phyloP scores from a whole-genome alignment of 1,140 invertebrate genomes.

The Heterodera carotae region DNA sequence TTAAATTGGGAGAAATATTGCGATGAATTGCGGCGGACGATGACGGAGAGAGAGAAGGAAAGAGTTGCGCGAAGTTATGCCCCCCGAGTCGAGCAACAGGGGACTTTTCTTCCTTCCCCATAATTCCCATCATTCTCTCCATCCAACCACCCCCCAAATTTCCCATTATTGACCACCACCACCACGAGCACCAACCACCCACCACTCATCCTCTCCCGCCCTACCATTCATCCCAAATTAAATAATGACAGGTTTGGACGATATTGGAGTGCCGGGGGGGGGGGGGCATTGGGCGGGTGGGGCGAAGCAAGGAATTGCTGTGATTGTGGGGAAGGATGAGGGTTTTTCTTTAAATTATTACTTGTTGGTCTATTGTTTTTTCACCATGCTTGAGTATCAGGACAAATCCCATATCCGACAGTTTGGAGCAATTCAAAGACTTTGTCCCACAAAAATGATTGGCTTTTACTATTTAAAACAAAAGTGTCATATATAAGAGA shows the following conservation, averaged over 20 bases:
- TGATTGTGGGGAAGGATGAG: not conserved
- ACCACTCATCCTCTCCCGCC: too few relatives aligned
- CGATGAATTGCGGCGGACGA: not conserved
- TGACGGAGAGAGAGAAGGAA: not conserved
- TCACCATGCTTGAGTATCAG: too few relatives aligned
- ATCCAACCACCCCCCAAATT: not conserved
- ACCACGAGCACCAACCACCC: too few relatives aligned
- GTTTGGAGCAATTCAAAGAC: too few relatives aligned
- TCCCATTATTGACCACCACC: slow-evolving; percentile 2
- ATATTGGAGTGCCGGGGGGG: too few relatives aligned
- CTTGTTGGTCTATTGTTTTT: not conserved
- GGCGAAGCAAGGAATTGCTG: not conserved
- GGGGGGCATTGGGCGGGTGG: too few relatives aligned
- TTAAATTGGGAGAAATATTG: not conserved
- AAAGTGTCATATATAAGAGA: too few relatives aligned
- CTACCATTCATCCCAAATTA: not conserved
- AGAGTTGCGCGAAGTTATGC: not conserved
- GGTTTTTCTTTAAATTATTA: not conserved
- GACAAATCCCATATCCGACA: too few relatives aligned
- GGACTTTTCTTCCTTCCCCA: not conserved
- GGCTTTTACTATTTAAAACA: too few relatives aligned
- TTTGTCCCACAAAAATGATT: too few relatives aligned
- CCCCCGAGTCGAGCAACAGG: too few relatives aligned
- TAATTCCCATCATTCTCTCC: not conserved
- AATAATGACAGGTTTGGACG: not conserved